Conservation (phyloP, 2,888 invertebrate genomes). For the Meiosimyza decipiens region DNA sequence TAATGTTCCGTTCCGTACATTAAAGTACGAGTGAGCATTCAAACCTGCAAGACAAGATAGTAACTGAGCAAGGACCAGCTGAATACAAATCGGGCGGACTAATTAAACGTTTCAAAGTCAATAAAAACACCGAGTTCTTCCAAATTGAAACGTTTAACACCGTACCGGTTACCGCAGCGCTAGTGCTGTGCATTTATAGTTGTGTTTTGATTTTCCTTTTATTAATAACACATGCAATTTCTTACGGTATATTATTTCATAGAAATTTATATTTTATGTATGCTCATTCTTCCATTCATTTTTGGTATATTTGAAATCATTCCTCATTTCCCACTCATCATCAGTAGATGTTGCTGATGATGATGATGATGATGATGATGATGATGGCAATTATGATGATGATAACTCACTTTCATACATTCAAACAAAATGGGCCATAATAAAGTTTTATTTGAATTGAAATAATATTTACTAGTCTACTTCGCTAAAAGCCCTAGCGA, state of each 20-base stretch:
- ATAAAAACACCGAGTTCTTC: too few relatives aligned
- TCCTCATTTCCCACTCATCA: conserved; percentile 1
- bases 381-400: neutral
- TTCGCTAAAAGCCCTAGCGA: conserved; percentile 13
- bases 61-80: too few relatives aligned
- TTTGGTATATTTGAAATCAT: neutral
- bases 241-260: neutral
- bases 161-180: too few relatives aligned
- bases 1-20: too few relatives aligned
- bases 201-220: neutral
- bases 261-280: neutral
- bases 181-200: too few relatives aligned
- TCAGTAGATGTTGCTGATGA: neutral
- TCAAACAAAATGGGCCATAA: conserved; percentile 25
- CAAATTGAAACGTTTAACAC: too few relatives aligned
- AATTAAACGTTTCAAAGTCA: too few relatives aligned
- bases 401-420: conserved; percentile 5
- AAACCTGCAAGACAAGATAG: too few relatives aligned
- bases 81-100: too few relatives aligned
- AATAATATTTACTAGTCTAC: conserved; percentile 55
- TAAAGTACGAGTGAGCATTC: too few relatives aligned
- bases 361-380: neutral
- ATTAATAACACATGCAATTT: neutral
- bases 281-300: neutral
- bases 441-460: conserved; percentile 49